phyloP scores from a whole-genome alignment of 2,888 invertebrate species.

The Petrophora chlorosata region DNA sequence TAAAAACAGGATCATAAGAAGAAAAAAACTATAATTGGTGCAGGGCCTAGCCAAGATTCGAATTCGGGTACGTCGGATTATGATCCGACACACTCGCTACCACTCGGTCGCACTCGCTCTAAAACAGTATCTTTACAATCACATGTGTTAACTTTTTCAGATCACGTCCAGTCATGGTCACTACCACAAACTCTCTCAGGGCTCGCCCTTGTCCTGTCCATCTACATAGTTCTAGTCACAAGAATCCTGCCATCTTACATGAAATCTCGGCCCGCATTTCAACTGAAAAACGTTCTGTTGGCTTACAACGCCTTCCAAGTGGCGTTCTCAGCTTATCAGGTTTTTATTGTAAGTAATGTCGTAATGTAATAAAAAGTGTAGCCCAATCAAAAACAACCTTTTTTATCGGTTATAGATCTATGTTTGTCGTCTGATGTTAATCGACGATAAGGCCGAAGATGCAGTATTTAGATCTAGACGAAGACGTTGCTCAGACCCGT shows the following conservation, averaged over 20 bases:
- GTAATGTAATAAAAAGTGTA: background rate
- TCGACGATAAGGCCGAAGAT: no score
- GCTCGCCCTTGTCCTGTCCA: conserved; percentile 68
- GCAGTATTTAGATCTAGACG: no score
- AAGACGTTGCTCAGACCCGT: no score
- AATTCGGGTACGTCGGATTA: no score
- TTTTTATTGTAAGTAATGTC: conserved; percentile 79
- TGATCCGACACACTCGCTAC: no score
- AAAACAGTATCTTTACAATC: background rate
- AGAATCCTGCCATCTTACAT: conserved; percentile 88
- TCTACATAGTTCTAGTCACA: conserved; percentile 87
- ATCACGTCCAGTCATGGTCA: conserved; percentile 54
- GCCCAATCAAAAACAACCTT: no score
- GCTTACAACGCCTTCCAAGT: conserved; percentile 89
- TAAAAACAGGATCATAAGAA: no score
- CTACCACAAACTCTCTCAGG: conserved; percentile 54
- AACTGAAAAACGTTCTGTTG: conserved; percentile 85
- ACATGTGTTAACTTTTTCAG: conserved; percentile 44
- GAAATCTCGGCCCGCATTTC: conserved; percentile 85
- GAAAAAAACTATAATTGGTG: no score
- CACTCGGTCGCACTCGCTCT: no score
- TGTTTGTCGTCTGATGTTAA: no score
- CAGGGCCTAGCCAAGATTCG: no score
- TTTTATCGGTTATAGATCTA: no score
- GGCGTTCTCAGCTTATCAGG: conserved; percentile 81